Evolutionary conservation across 1,140 invertebrate species (phyloP), one percentile per base, ranked within the genome.

Genomic region (Trichoplusia ni): DNA sequence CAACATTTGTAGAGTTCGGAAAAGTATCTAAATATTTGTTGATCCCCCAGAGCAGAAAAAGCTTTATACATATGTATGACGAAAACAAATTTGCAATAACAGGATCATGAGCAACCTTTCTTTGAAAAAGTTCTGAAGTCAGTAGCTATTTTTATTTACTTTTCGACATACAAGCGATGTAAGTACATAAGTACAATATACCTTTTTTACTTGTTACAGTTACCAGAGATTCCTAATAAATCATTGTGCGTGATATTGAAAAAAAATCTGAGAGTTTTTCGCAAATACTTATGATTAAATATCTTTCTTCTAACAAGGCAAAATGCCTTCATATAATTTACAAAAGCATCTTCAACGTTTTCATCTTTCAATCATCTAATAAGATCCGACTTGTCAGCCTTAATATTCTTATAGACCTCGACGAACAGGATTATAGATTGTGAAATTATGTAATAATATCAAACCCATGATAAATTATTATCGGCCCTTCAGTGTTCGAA

Each of bases 381-480:
- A 44, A 58, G 37, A 44, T 29, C n/a, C 38, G 38, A 40, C 38
- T 31, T 53, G 19, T 27, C 37, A 31, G 18, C 18, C 21, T 61
- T 27, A 60, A 53, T 54, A 60, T 44, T 21, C 47, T 67, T 64
- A 54, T 33, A 49, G 40, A 49, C 46, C 53, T 53, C 47, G 38
- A 42, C 53, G 51, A 42, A 62, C 44, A 51, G 46, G 44, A 69
- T 72, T 69, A 64, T 37, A 44, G 38, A 33, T 47, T 37, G 63
- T 27, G 42, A 63, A 47, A 64, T 56, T 71, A 51, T 69, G 40
- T 60, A 46, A 47, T 60, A 46, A 35, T 47, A 47, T 60, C 56
- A 60, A 47, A 47, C 46, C 18, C 46, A 67, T 69, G 42, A 73
- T 70, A 64, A 63, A 60, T 60, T 69, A 73, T 64, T 64, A 44